These are phyloP conservation scores for Achroia grisella DNA, from an alignment of 1,140 invertebrate genomes.

Conservation along the genomic window DNA sequence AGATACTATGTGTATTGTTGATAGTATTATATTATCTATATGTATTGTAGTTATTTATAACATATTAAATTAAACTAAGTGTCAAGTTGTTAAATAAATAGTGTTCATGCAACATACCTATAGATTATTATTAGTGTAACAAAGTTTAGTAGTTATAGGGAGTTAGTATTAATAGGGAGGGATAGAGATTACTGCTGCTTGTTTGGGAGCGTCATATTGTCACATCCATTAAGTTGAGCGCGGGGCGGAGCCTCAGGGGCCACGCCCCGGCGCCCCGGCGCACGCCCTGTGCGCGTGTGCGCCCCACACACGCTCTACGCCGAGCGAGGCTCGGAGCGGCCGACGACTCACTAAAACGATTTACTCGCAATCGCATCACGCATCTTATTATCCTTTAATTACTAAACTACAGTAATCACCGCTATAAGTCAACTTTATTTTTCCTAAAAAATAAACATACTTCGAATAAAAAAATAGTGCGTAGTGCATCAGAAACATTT, in stretches of 20 bases:
- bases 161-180: constrained; percentile 34
- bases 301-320: constrained; percentile 20
- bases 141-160: constrained; percentile 11
- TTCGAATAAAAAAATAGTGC: background rate
- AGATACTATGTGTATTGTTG: no score
- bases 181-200: constrained; percentile 62
- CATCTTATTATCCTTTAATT: constrained; percentile 34
- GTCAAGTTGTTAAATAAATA: no score
- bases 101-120: no score
- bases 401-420: constrained; percentile 8
- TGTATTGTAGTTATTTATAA: no score
- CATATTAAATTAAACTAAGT: no score
- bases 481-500: background rate
- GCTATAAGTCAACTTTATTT: no score
- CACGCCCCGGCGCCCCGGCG: constrained; percentile 30
- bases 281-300: constrained; percentile 8
- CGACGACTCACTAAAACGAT: constrained; percentile 58
- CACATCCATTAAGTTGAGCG: constrained; percentile 60
- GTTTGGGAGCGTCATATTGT: constrained; percentile 63
- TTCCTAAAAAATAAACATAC: no score
- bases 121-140: no score
- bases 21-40: no score
- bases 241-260: constrained; percentile 34
- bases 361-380: constrained; percentile 63
- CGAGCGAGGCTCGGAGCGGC: constrained; percentile 13